Evolutionary conservation across 2,113 vertebrate species (phyloP), one percentile per base, ranked within the genome.

Genomic region (Merops nubicus): DNA sequence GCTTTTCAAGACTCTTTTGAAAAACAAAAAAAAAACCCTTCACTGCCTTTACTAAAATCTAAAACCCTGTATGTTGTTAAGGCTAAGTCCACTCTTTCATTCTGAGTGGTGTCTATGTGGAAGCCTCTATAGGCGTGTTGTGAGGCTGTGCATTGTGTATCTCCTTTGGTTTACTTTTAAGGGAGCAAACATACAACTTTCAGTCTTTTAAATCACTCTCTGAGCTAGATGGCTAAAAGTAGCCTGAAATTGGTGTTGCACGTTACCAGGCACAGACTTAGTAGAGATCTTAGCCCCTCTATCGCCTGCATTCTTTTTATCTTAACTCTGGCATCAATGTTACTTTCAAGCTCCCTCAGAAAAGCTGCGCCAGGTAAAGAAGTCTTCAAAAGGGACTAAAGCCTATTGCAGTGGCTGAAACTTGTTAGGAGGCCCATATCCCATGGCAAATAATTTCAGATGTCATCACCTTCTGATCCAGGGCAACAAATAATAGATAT

Each of bases 401-500:
- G 50, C 38, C 54, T 73, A 33, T 22, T 77, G 70, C 54, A 42
- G 48, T 69, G 45, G 11, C 57, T 88, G 63, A 90, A 73, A 69
- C 31, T 5, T 57, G 65, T 56, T 64, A 65, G 72, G 54, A 88
- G 51, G 20, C 50, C 88, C 43, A 92, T 88, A 80, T 86, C 59
- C 63, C 43, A 47, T n/a, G 43, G 56, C 75, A 87, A 91, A 69
- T 94, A 4, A 59, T 89, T 96, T 88, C 70, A 78, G 78, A 85
- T 70, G 83, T 51, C 60, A 80, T 94, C 82, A 47, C 76, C 67
- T 92, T 75, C 75, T 94, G 70, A 96, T 89, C 57, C 34, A 64
- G 77, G 79, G 69, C 67, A 93, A 85, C 53, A 90, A 97, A 95
- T 84, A 88, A 69, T 90, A 92, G 31, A 75, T 91, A 84, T 57